Evolutionary conservation across 2,888 invertebrate species (phyloP).

Genomic region (Callyntrura sp.): DNA sequence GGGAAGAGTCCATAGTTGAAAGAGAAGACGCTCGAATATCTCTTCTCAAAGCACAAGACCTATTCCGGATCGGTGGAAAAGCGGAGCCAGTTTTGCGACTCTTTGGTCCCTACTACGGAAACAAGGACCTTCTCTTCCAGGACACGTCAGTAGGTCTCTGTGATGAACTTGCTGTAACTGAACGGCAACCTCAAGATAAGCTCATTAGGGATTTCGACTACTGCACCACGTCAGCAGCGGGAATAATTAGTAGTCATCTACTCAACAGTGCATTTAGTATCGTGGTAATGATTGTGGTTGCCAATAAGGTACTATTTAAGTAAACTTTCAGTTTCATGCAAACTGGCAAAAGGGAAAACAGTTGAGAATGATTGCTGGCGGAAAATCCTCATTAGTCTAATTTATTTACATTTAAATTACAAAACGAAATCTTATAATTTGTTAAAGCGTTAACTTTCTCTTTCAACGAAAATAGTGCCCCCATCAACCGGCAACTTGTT

Average conservation of each 20-base stretch:
- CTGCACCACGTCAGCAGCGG: slow-evolving; percentile 75
- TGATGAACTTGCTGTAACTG: slow-evolving; percentile 54
- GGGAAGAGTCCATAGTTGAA: slow-evolving; percentile 60
- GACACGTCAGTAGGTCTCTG: slow-evolving; percentile 74
- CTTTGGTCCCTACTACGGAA: slow-evolving; percentile 79
- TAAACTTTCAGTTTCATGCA: slow-evolving; percentile 25
- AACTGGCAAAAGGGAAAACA: not conserved
- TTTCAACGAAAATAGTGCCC: not conserved
- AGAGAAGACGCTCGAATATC: slow-evolving; percentile 77
- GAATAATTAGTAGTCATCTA: slow-evolving; percentile 20
- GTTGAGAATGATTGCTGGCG: not conserved
- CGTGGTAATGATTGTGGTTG: slow-evolving; percentile 27
- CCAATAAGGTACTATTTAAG: slow-evolving; percentile 17
- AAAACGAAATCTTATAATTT: not conserved
- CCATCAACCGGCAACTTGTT: not conserved
- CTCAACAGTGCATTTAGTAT: not conserved
- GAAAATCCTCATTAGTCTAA: slow-evolving; percentile 51
- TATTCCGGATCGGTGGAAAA: slow-evolving; percentile 67
- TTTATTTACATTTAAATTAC: slow-evolving; percentile 35
- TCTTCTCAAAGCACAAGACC: slow-evolving; percentile 77
- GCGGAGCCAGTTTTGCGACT: slow-evolving; percentile 69
- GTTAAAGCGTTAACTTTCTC: slow-evolving; percentile 20
- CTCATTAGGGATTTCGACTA: slow-evolving; percentile 79
- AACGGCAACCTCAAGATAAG: slow-evolving; percentile 46
- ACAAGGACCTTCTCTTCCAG: slow-evolving; percentile 74